Evolutionary conservation across 2,888 invertebrate genomes (phyloP).

Genomic region (Coenonympha arcania): DNA sequence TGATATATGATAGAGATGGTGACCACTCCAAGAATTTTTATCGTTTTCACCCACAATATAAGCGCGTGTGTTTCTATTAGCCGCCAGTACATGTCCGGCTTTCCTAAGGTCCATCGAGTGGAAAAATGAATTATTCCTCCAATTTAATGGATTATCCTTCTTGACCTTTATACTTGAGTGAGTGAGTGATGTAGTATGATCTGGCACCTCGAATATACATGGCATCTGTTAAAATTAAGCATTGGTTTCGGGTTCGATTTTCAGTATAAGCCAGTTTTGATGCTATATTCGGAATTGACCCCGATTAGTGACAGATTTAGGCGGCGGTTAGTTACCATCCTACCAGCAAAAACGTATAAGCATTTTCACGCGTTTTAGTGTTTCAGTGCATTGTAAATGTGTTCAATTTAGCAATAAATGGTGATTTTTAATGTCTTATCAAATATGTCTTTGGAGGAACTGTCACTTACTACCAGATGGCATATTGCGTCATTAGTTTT

Average conservation of each 20-base stretch:
- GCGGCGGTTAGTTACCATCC: not conserved
- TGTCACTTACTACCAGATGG: too few species aligned
- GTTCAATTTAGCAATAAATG: too few species aligned
- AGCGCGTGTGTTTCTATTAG: conserved; percentile 24
- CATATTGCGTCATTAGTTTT: too few species aligned
- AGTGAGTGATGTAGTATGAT: conserved; percentile 44
- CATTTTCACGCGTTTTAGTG: not conserved
- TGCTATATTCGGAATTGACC: not conserved
- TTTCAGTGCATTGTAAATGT: too few species aligned
- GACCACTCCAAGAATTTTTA: too few species aligned
- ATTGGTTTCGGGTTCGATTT: too few species aligned
- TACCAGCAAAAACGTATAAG: not conserved
- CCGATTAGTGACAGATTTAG: not conserved
- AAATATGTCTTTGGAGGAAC: too few species aligned
- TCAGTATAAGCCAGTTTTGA: too few species aligned
- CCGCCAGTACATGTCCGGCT: conserved; percentile 29
- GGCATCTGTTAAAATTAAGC: too few species aligned
- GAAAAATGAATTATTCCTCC: conserved; percentile 66
- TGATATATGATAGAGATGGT: too few species aligned
- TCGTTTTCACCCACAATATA: not conserved
- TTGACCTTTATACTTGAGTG: conserved; percentile 26
- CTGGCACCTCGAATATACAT: too few species aligned
- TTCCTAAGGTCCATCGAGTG: conserved; percentile 53
- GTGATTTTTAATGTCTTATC: too few species aligned
- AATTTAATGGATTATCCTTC: conserved; percentile 51